Base-by-base conservation (phyloP, 1,140 invertebrate genomes). In the Drosophila murphyi region DNA sequence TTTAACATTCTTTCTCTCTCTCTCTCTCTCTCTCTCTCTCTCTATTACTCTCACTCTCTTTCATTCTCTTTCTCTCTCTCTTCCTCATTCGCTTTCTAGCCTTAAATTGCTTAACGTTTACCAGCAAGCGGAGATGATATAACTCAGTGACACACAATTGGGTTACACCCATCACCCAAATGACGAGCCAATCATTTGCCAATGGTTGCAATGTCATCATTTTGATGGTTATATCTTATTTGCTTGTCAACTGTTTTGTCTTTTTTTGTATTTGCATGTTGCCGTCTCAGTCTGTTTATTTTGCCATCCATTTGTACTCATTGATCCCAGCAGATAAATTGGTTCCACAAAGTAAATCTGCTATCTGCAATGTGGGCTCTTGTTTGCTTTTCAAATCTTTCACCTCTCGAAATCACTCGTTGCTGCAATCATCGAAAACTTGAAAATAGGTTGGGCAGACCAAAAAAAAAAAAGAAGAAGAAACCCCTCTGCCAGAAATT, bases 181-280 rank as follows among this genome's bases (percentile, higher is more conserved):
- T 45, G 55, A 31, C 29, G 5, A 45, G 2, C 7, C 48, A 31
- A 50, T 31, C 47, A 50, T 50, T 50, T 29, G 29, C 29, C 55
- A 48, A 60, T 60, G 57, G 57, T 32, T 31, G 3, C 57, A 60
- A 60, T 60, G 57, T 60, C 57, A 60, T 20, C 43, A 43, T 12
- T 12, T 43, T 60, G 41, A 60, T 4, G 43, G 41, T 31, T 47
- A 41, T 56, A 29, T 28, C 45, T 20, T n/a, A 43, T 29, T 41
- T 56, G 28, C n/a, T 56, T 56, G 37, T 31, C 10, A 8, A 43
- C 8, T 12, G 20, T 20, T 37, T 5, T 6, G 39, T 43, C n/a
- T 43, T 43, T n/a, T 43, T 43, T 43, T 43, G 10, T 43, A 43
- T 43, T 43, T 43, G 39, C 10, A 43, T 43, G 7, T 41, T 41